phyloP scores from a whole-genome alignment of 2,113 vertebrate genomes.

The Lethenteron camtschaticum region DNA sequence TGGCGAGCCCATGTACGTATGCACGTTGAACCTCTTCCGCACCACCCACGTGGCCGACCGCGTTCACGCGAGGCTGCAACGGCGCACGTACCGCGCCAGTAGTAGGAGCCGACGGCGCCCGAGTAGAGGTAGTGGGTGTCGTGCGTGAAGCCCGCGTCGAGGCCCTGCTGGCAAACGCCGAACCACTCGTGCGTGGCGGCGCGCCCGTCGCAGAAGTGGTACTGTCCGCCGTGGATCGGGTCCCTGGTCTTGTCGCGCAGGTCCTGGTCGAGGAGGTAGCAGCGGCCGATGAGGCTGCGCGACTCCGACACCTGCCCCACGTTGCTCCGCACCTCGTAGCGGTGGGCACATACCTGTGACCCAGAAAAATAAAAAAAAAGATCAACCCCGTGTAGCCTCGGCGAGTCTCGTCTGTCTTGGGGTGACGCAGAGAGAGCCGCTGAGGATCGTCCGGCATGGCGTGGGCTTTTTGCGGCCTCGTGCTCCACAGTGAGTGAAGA shows the following conservation, averaged over 20 bases:
- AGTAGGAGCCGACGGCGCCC: slow-evolving; percentile 75
- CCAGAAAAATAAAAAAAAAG: neutral
- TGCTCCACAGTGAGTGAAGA: neutral
- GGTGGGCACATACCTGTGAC: slow-evolving; percentile 58
- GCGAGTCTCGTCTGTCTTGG: neutral
- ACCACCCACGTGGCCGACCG: too few relatives aligned
- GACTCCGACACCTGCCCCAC: slow-evolving; percentile 54
- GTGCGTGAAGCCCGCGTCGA: slow-evolving; percentile 58
- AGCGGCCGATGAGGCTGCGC: slow-evolving; percentile 60
- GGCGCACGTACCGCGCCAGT: slow-evolving; percentile 65
- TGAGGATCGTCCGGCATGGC: neutral
- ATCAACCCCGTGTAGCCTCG: neutral
- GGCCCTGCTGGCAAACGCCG: slow-evolving; percentile 79
- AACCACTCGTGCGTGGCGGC: slow-evolving; percentile 71
- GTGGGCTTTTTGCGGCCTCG: neutral
- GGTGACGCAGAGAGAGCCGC: neutral
- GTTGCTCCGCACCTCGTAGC: slow-evolving; percentile 56
- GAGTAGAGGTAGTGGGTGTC: slow-evolving; percentile 67
- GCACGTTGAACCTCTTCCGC: too few relatives aligned
- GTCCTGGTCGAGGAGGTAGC: slow-evolving; percentile 72
- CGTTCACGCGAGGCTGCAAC: too few relatives aligned
- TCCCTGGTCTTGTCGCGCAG: slow-evolving; percentile 29
- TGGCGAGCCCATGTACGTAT: too few relatives aligned
- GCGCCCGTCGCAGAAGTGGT: slow-evolving; percentile 81
- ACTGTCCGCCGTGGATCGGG: slow-evolving; percentile 65